These are phyloP conservation scores for Lepidocyrtoides sp. DNA, from an alignment of 2,888 invertebrate genomes.

Conservation along the genomic window DNA sequence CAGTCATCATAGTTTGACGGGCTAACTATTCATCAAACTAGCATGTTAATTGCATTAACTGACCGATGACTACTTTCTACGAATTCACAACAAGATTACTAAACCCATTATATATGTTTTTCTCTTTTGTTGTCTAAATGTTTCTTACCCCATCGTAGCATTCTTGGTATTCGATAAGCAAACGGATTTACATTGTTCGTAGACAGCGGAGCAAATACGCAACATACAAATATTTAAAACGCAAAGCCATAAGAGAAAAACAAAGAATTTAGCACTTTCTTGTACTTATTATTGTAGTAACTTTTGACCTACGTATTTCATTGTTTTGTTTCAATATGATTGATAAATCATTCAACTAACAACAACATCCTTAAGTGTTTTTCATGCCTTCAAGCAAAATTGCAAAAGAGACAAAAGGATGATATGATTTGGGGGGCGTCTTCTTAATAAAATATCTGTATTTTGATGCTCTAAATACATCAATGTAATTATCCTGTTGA, in stretches of 20 bases:
- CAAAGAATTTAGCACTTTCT: background rate
- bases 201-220: too few species aligned
- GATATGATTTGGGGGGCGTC: background rate
- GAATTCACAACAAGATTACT: conserved; percentile 17
- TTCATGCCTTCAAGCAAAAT: background rate
- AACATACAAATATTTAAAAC: too few species aligned
- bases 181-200: background rate
- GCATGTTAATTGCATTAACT: background rate
- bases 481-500: background rate
- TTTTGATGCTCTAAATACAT: conserved; percentile 16
- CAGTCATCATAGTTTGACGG: background rate
- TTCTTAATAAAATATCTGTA: conserved; percentile 3
- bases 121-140: background rate
- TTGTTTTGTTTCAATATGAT: conserved; percentile 35
- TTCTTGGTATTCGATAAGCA: background rate
- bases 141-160: background rate
- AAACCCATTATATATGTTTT: background rate
- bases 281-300: too few species aligned
- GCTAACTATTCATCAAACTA: background rate
- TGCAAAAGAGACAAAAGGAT: background rate
- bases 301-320: background rate
- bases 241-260: background rate
- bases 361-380: background rate
- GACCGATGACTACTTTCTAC: conserved; percentile 4
- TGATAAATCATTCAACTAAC: conserved; percentile 17